Base-by-base conservation (phyloP, 2,888 invertebrate genomes). In the Limnephilus marmoratus region DNA sequence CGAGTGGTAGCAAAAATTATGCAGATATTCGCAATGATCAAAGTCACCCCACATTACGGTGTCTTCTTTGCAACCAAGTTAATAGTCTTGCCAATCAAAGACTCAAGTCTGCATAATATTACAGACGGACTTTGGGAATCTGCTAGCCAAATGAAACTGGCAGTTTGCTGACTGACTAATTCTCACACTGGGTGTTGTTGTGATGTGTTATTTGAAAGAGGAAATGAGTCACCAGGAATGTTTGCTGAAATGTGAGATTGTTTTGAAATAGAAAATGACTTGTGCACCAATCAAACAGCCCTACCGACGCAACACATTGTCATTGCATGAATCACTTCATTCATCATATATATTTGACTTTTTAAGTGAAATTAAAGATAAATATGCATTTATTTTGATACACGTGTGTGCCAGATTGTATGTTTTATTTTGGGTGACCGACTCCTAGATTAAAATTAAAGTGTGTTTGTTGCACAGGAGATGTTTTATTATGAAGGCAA, bases 151-250 rank as follows among this genome's bases (percentile, higher is more conserved):
- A n/a, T 68, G 68, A n/a, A 68, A 68, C 68, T n/a, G 68, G n/a
- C 41, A 41, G 41, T 85, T 85, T 85, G 85, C 41, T 37, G 37
- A 68, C 34, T 82, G 31, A 82, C 82, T 15, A 29, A 86, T 86
- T 86, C 29, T 29, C 18, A 29, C 41, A 29, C 31, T 45, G 9
- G 9, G 1, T 31, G 86, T 12, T 86, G 29, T 86, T n/a, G 68
- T 49, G 53, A 31, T 53, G n/a, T 81, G 88, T 11, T 80, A 80
- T 80, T 81, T 89, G 24, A 82, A 41, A 49, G 85, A 90, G 90
- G 90, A 90, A 68, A 90, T 88, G 87, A 92, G 93, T 93, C 92
- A 92, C 93, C 86, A 37, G 90, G 90, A 85, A 90, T 90, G 90
- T 68, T 80, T 80, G 68, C 34, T 86, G 49, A 45, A 86, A 86